Base-by-base conservation (phyloP, 2,797 vertebrate genomes). In the Sebastes nivosus region DNA sequence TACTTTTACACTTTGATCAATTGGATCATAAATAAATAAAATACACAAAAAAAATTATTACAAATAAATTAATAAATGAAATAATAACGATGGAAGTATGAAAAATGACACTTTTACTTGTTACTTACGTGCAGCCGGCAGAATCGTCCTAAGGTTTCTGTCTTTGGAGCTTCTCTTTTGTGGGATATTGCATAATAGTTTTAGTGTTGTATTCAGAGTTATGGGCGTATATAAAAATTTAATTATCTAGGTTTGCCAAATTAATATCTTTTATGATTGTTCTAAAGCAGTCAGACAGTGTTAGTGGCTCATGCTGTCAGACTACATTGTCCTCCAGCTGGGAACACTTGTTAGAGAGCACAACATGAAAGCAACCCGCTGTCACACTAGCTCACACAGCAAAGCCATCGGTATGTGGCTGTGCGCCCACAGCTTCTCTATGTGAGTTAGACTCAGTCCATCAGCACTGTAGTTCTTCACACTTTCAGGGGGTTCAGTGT, bases 311-410 rank as follows among this genome's bases (percentile, higher is more conserved):
- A 29, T 68, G 55, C 69, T 75, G 60, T 59, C 18, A 63, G 29
- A 63, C 58, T 11, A 13, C 72, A 58, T 14, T 11, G 29, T 20
- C 63, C 72, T 66, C 57, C 60, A 52, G 64, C 63, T 73, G 68
- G 6, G 67, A 76, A 57, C 22, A 50, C 38, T 76, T 85, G 59
- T 75, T 72, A 52, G 65, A 66, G 13, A 29, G 67, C 22, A 78
- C 25, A 61, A 58, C 72, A 69, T 83, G 69, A 85, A 81, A 81
- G 83, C 16, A 6, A 20, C 25, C 34, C 50, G 24, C 5, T 52
- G 67, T 65, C 64, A 70, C 42, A 60, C n/a, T 1, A 66, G 55
- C 66, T 32, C 24, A 36, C 20, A 32, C 18, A 67, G 63, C 18
- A 54, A 52, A 46, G 32, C 55, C 4, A 5, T n/a, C 54, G 12